Percentiles rank a stretch among this genome's conserved stretches.
Conservation (phyloP, 2,797 vertebrate genomes). For the Melanotaenia parkinsoni region DNA sequence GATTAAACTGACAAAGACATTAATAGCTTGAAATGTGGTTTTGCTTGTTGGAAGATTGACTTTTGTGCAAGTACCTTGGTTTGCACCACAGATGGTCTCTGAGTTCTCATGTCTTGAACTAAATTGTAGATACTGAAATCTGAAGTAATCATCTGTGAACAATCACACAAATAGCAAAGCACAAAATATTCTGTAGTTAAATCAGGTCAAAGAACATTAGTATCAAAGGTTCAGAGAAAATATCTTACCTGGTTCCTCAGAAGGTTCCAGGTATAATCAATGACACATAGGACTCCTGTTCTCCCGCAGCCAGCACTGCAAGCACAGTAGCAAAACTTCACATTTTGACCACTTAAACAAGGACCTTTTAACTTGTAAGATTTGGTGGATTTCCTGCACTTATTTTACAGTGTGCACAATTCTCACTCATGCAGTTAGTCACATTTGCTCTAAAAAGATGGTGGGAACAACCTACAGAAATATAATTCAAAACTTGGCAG, state of each 20-base stretch:
- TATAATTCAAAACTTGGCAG: neutral
- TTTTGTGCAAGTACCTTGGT: slow-evolving; percentile 87
- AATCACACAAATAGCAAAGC: slow-evolving; percentile 21
- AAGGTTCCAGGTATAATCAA: slow-evolving; percentile 95
- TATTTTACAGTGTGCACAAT: neutral
- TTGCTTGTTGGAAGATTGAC: slow-evolving; percentile 18
- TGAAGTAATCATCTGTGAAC: slow-evolving; percentile 86
- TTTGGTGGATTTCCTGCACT: neutral
- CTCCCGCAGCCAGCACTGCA: slow-evolving; percentile 95
- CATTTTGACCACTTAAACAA: neutral
- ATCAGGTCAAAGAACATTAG: neutral
- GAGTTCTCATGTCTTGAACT: slow-evolving; percentile 94
- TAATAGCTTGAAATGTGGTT: slow-evolving; percentile 33
- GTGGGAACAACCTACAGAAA: neutral
- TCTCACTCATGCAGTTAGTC: neutral
- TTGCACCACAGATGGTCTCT: slow-evolving; percentile 94
- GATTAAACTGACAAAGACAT: neutral
- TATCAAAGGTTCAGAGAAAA: neutral
- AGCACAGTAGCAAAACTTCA: slow-evolving; percentile 16
- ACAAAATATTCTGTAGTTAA: neutral
- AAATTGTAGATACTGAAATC: slow-evolving; percentile 90
- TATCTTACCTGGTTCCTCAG: slow-evolving; percentile 88
- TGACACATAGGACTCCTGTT: slow-evolving; percentile 92
- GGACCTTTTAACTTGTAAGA: neutral
- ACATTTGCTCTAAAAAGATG: neutral